phyloP scores from a whole-genome alignment of 2,888 invertebrate genomes.

The Drosophila basisetae region DNA sequence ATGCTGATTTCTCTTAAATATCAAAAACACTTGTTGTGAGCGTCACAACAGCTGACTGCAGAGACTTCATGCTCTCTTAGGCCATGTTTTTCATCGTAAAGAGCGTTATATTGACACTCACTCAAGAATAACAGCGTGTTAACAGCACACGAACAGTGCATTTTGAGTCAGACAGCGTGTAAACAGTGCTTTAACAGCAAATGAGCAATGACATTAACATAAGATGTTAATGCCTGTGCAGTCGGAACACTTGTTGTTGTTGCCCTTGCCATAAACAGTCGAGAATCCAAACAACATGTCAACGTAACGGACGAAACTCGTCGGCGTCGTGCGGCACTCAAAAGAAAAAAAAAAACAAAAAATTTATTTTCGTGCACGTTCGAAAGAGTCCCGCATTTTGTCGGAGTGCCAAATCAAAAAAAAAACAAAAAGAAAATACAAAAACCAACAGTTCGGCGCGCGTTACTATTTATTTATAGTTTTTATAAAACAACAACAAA shows the following conservation, averaged over 20 bases:
- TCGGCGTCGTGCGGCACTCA: slow-evolving; percentile 52
- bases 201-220: slow-evolving; percentile 7
- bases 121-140: background rate
- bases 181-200: slow-evolving; percentile 12
- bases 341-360: slow-evolving; percentile 22
- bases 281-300: slow-evolving; percentile 74
- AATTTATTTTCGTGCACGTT: slow-evolving; percentile 49
- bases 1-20: slow-evolving; percentile 23
- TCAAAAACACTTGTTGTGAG: slow-evolving; percentile 50
- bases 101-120: slow-evolving; percentile 5
- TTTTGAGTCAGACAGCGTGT: slow-evolving; percentile 38
- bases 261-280: slow-evolving; percentile 65
- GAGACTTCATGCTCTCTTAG: slow-evolving; percentile 1
- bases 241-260: slow-evolving; percentile 58
- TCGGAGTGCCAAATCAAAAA: slow-evolving; percentile 54
- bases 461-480: slow-evolving; percentile 55
- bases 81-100: slow-evolving; percentile 1
- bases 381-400: slow-evolving; percentile 45
- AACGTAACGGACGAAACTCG: slow-evolving; percentile 70
- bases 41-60: slow-evolving; percentile 11
- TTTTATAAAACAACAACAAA: slow-evolving; percentile 28
- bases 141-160: slow-evolving; percentile 23
- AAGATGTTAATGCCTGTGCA: slow-evolving; percentile 23
- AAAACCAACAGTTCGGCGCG: slow-evolving; percentile 35
- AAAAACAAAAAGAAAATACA: slow-evolving; percentile 17